Percentiles rank a stretch among this genome's conserved stretches.
Conservation (phyloP, 2,113 vertebrate genomes). For the Hypomesus transpacificus region DNA sequence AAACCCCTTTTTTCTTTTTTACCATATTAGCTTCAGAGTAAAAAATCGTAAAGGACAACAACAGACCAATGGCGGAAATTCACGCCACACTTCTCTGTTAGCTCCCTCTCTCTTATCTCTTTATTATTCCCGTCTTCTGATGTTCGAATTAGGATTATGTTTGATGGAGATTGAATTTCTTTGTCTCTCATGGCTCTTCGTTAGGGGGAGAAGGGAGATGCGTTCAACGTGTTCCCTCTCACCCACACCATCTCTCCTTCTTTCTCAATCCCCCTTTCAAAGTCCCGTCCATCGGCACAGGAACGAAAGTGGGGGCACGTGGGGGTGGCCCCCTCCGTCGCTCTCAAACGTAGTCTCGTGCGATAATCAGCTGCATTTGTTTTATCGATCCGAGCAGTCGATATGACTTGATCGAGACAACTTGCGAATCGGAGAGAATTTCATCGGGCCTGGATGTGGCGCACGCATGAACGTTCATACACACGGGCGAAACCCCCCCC, state of each 20-base stretch:
- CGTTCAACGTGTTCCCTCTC: neutral
- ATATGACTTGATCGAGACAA: neutral
- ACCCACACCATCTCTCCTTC: neutral
- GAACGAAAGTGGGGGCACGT: no score
- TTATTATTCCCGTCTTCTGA: no score
- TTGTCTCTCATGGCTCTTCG: no score
- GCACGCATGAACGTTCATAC: neutral
- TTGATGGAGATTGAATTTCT: no score
- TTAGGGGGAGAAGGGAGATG: no score
- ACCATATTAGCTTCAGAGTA: conserved; percentile 18
- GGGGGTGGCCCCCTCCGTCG: no score
- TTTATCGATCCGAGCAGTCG: neutral
- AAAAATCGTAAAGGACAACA: neutral
- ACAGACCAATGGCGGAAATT: neutral
- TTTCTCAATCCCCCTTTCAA: neutral
- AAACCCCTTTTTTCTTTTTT: neutral
- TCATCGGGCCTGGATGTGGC: neutral
- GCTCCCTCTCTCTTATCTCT: no score
- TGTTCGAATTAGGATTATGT: no score
- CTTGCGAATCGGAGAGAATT: neutral
- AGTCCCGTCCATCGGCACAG: neutral
- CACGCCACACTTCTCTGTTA: no score
- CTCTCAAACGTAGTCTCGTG: neutral
- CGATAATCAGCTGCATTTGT: neutral
- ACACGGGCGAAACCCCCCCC: neutral